Conservation (phyloP, 1,140 invertebrate species). For the Acromyrmex charruanus region DNA sequence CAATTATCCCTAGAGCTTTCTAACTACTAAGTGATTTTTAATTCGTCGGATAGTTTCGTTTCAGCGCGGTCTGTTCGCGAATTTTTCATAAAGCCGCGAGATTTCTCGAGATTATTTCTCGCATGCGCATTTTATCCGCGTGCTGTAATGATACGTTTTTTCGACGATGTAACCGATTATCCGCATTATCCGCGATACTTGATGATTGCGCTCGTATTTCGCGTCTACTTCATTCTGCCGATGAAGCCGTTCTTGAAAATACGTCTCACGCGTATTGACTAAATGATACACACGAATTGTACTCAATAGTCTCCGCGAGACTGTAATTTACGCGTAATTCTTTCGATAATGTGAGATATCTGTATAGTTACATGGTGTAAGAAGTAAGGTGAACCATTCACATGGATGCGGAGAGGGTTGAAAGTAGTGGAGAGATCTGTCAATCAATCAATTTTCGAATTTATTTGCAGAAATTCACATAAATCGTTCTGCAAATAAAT, state of each 20-base stretch:
- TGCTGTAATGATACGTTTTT: slow-evolving; percentile 45
- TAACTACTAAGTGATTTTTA: slow-evolving; percentile 66
- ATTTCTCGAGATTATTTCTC: slow-evolving; percentile 38
- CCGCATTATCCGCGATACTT: slow-evolving; percentile 44
- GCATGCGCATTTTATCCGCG: slow-evolving; percentile 37
- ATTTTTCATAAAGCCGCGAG: slow-evolving; percentile 36
- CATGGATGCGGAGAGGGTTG: no score
- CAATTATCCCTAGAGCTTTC: slow-evolving; percentile 64
- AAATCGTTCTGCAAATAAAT: no score
- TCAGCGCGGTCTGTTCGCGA: neutral
- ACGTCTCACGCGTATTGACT: slow-evolving; percentile 9
- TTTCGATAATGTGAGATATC: slow-evolving; percentile 44
- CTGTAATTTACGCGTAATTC: slow-evolving; percentile 38
- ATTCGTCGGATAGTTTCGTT: slow-evolving; percentile 54
- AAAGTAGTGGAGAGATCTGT: no score
- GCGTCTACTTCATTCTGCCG: neutral
- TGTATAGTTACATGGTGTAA: no score
- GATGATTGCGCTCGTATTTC: slow-evolving; percentile 23
- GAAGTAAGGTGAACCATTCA: no score
- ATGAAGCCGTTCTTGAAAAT: slow-evolving; percentile 49
- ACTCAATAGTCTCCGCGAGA: neutral
- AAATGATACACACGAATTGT: slow-evolving; percentile 12
- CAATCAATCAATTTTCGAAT: no score
- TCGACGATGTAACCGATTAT: slow-evolving; percentile 52
- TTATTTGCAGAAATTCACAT: no score